Conservation (phyloP, 2,888 invertebrate genomes). For the Xanthia icteritia region DNA sequence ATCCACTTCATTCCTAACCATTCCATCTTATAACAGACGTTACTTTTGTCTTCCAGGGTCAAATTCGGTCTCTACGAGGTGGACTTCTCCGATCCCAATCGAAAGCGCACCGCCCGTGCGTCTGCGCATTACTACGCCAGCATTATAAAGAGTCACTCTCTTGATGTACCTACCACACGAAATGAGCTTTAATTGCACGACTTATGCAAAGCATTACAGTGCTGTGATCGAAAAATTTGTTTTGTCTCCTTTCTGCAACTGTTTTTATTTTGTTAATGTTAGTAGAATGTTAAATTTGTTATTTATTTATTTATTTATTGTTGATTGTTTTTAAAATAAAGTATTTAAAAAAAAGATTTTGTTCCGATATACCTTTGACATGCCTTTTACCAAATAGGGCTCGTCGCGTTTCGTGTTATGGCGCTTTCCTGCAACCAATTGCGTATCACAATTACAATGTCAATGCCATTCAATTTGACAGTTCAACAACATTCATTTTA, state of each 20-base stretch:
- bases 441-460: too few relatives aligned
- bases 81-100: constrained; percentile 67
- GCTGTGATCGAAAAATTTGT: too few relatives aligned
- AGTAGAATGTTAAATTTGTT: background rate
- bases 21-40: background rate
- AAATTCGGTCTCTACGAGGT: constrained; percentile 69
- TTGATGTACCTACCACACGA: constrained; percentile 38
- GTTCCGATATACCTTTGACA: too few relatives aligned
- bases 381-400: background rate
- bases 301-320: background rate
- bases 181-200: constrained; percentile 17
- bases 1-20: background rate
- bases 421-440: background rate
- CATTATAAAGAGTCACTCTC: constrained; percentile 65
- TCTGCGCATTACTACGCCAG: constrained; percentile 70
- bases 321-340: background rate
- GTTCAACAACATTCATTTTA: too few relatives aligned
- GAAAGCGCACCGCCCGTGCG: constrained; percentile 67
- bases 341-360: background rate
- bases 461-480: too few relatives aligned
- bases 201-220: too few relatives aligned
- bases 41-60: constrained; percentile 50
- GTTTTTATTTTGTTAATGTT: background rate
- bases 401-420: background rate
- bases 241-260: too few relatives aligned